Base-by-base conservation (phyloP, 2,797 vertebrate species). In the Poecile montanus region DNA sequence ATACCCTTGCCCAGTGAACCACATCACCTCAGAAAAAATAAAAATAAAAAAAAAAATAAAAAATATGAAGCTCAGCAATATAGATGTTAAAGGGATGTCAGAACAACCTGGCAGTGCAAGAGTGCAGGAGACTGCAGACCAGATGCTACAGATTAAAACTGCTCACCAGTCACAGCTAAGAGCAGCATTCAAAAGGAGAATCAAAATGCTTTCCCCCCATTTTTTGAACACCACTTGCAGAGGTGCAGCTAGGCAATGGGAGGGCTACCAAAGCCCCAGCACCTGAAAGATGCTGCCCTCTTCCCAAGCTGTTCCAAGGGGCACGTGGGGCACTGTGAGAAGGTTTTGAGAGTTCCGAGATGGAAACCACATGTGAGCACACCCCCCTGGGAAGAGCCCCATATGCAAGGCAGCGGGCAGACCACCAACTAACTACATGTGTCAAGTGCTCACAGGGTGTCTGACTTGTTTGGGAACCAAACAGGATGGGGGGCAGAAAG, bases 361-460 rank as follows among this genome's bases (percentile, higher is more conserved):
- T 93, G 89, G 89, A 70, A 91, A 91, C 53, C 96, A 92, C 91
- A 82, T 93, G 94, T 30, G 78, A 84, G n/a, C 74, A 27, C 70
- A 80, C 3, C 47, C 71, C 84, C 83, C 80, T 42, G 63, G 56
- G 94, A 96, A 93, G 71, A 80, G 50, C 83, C 84, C 89, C 67
- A 63, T 40, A 42, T 53, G 92, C 70, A 65, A 78, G 88, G 51
- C 79, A 87, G 66, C 13, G 3, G 94, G 67, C 78, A 86, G 92
- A 97, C 93, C 92, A 94, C 94, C 96, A 95, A 85, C 91, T 75
- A 89, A 88, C 89, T 94, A 10, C 84, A 83, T 91, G 88, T 85
- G 84, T 75, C 66, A 58, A 87, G 90, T 27, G 62, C 90, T 89
- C 26, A 0, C 42, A 23, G 96, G 79, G 85, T 73, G 91, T 87